A percentile compares a stretch with the other conserved stretches of the same genome.
phyloP scores from a whole-genome alignment of 2,888 invertebrate species.

The Galerucella pusilla region DNA sequence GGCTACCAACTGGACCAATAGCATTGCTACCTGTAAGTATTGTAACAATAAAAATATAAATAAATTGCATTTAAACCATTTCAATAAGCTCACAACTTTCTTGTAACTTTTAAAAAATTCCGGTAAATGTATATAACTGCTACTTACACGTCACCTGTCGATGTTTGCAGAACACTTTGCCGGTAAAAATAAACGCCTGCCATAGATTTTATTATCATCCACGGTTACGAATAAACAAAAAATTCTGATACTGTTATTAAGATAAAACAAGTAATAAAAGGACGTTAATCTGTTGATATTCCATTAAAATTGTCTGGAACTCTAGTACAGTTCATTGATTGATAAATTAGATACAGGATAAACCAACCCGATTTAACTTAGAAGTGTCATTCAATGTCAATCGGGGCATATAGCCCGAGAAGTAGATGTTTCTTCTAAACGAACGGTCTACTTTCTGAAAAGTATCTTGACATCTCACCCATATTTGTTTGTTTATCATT shows the following conservation, averaged over 20 bases:
- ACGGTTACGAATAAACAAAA: background rate
- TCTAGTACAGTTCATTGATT: too few relatives aligned
- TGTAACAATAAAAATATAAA: background rate
- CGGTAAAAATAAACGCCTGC: background rate
- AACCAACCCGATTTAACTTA: too few relatives aligned
- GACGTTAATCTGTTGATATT: too few relatives aligned
- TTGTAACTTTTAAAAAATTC: too few relatives aligned
- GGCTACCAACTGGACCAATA: conserved; percentile 91
- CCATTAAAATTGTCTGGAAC: too few relatives aligned
- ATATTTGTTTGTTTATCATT: too few relatives aligned
- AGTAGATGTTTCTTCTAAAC: too few relatives aligned
- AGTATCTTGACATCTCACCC: too few relatives aligned
- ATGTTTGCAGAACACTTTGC: background rate
- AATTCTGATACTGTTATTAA: background rate
- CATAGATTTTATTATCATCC: background rate
- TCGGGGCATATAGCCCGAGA: too few relatives aligned
- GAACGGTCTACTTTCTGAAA: too few relatives aligned
- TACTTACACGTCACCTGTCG: background rate
- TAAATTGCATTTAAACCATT: background rate
- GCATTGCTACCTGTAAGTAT: conserved; percentile 84
- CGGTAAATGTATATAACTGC: background rate
- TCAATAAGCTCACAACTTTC: background rate
- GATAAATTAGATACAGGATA: too few relatives aligned
- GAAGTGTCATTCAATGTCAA: too few relatives aligned
- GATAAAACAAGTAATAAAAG: background rate